phyloP scores from a whole-genome alignment of 1,140 invertebrate species.

The Macrosteles quadrilineatus region DNA sequence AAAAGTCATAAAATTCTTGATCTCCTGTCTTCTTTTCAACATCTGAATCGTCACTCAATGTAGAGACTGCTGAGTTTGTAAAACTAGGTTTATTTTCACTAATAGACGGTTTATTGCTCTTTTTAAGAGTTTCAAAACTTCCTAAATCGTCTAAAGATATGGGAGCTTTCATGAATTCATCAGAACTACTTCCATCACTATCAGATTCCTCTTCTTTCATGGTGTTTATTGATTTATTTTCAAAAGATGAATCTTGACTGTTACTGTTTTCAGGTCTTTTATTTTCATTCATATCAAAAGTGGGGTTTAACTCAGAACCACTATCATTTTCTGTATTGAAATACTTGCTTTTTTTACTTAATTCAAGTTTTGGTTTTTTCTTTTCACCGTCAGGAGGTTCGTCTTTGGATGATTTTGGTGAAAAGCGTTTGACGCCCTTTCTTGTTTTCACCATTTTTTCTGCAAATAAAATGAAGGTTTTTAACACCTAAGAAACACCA shows the following conservation, averaged over 20 bases:
- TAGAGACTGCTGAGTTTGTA: neutral
- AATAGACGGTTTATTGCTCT: neutral
- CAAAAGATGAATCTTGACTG: neutral
- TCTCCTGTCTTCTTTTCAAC: neutral
- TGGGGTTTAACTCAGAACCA: neutral
- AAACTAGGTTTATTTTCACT: neutral
- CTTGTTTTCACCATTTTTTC: constrained; percentile 16
- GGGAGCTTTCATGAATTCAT: constrained; percentile 33
- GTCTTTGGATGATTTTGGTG: neutral
- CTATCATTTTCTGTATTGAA: neutral
- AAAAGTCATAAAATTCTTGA: constrained; percentile 39
- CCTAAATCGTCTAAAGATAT: constrained; percentile 31
- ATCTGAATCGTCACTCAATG: constrained; percentile 27
- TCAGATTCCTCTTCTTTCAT: constrained; percentile 13
- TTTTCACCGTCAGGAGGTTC: neutral
- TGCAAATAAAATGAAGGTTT: neutral
- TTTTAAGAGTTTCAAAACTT: constrained; percentile 21
- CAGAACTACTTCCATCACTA: constrained; percentile 30
- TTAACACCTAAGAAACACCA: too few species aligned
- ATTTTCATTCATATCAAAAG: neutral
- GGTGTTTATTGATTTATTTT: neutral
- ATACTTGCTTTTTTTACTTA: neutral
- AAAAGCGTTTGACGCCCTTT: neutral
- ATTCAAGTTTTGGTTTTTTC: constrained; percentile 1
- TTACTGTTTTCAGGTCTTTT: neutral